Evolutionary conservation across 2,797 vertebrate species (phyloP).

Genomic region (Cichlasoma orientale): DNA sequence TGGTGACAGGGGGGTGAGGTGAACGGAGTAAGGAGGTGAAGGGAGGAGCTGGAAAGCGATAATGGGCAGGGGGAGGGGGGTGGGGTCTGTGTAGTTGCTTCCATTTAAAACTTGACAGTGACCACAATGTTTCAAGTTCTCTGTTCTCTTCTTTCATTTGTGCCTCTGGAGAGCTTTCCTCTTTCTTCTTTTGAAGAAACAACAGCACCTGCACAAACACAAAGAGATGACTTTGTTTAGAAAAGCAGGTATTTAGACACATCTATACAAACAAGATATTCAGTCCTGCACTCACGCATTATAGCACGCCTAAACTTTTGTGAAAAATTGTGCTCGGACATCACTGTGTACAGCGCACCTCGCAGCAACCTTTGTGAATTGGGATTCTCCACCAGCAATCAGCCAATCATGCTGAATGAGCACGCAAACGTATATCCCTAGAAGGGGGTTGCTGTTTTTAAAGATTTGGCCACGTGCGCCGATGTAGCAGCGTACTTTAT

Average conservation of each 20-base stretch:
- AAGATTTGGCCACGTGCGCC: too few relatives aligned
- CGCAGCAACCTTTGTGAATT: too few relatives aligned
- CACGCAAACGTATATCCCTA: too few relatives aligned
- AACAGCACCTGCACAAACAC: slow-evolving; percentile 89
- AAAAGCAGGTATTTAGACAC: neutral
- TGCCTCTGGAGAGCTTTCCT: slow-evolving; percentile 96
- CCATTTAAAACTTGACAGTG: slow-evolving; percentile 85
- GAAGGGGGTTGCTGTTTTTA: too few relatives aligned
- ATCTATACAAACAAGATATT: neutral
- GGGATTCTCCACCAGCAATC: too few relatives aligned
- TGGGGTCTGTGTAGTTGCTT: slow-evolving; percentile 77
- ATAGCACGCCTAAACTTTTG: too few relatives aligned
- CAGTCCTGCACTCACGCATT: too few relatives aligned
- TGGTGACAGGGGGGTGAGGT: slow-evolving; percentile 40
- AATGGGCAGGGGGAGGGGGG: neutral
- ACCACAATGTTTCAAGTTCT: slow-evolving; percentile 85
- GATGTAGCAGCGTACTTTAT: too few relatives aligned
- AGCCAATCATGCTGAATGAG: too few relatives aligned
- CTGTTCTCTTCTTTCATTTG: slow-evolving; percentile 85
- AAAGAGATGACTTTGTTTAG: neutral
- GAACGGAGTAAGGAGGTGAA: neutral
- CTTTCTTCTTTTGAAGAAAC: slow-evolving; percentile 98
- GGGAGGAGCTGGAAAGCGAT: slow-evolving; percentile 20
- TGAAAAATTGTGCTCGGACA: too few relatives aligned
- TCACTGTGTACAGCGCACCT: too few relatives aligned